Evolutionary conservation across 1,140 invertebrate genomes (phyloP).

Genomic region (Drosophila nasuta): DNA sequence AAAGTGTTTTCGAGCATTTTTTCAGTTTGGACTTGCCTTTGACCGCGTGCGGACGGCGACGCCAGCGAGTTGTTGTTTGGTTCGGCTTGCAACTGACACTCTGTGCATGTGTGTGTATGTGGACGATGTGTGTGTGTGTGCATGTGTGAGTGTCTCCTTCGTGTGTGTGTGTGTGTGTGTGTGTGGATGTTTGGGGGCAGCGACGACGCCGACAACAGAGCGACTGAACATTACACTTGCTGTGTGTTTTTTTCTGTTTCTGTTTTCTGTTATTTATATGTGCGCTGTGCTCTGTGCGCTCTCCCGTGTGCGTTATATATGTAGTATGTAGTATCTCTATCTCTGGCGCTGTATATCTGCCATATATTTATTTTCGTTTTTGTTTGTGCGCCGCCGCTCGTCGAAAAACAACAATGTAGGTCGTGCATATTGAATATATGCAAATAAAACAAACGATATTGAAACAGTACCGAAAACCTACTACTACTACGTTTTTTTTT

Average conservation of each 20-base stretch:
- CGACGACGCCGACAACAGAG: constrained; percentile 27
- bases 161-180: not conserved
- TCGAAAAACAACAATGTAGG: constrained; percentile 71
- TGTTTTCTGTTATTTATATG: constrained; percentile 38
- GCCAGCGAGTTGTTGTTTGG: constrained; percentile 48
- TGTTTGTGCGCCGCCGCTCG: constrained; percentile 55
- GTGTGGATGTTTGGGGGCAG: constrained; percentile 22
- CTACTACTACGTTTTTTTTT: constrained; percentile 31
- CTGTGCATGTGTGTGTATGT: constrained; percentile 18
- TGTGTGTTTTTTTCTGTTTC: constrained; percentile 36
- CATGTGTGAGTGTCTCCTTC: constrained; percentile 27
- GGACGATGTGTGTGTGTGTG: constrained; percentile 16
- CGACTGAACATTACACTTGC: constrained; percentile 36
- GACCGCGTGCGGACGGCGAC: constrained; percentile 59
- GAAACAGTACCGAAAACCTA: constrained; percentile 59
- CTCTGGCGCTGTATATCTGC: not conserved
- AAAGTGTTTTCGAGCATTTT: constrained; percentile 32
- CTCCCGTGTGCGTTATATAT: constrained; percentile 24
- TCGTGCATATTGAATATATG: constrained; percentile 80
- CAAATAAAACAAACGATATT: constrained; percentile 61
- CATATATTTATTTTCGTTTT: constrained; percentile 48
- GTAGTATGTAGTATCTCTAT: constrained; percentile 55
- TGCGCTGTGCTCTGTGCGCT: constrained; percentile 16
- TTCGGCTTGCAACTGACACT: constrained; percentile 41
- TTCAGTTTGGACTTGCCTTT: constrained; percentile 57